Base-by-base conservation (phyloP, 2,113 vertebrate genomes). In the Pteropus alecto region DNA sequence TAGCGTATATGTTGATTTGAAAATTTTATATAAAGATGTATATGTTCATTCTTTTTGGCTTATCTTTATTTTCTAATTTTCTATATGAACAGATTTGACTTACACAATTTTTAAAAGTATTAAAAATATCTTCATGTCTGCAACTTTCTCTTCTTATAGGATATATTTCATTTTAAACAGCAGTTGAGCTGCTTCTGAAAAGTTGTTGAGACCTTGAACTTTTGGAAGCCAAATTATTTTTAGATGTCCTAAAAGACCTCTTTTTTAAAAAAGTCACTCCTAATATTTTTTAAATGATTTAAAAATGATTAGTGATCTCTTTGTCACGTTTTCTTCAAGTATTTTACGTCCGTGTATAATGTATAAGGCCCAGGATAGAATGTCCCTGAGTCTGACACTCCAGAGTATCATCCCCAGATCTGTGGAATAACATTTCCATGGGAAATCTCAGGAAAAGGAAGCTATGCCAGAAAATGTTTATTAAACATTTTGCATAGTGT, bases 191-290 rank as follows among this genome's bases (percentile, higher is more conserved):
- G 15, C 54, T 93, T 87, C 77, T 84, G 18, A 96, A 90, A 82
- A 90, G 38, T 88, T 87, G 60, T 88, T 84, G 65, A 95, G 51
- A 94, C 63, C 30, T 79, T 90, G 74, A 94, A 90, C 87, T 92
- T 96, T 83, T 58, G 18, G 82, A 89, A 87, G 33, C 38, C 35
- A 61, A 97, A 73, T 96, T 89, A 87, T 92, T 97, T 97, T 90
- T 94, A 81, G 70, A 87, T 65, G 18, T 76, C 88, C 91, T 91
- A 46, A 77, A 65, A 97, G 78, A 92, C 21, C n/a, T 79, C 60
- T 70, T 93, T 48, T 93, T 48, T 51, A 60, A 92, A 93, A 76
- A 61, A 85, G 81, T 91, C 28, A 76, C 12, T 24, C 35, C 35
- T 70, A 41, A 76, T 85, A 60, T 78, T 41, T 56, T 81, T 79